Evolutionary conservation across 1,140 invertebrate genomes (phyloP), one percentile per base, ranked within the genome.

Genomic region (Drosophila carrolli): DNA sequence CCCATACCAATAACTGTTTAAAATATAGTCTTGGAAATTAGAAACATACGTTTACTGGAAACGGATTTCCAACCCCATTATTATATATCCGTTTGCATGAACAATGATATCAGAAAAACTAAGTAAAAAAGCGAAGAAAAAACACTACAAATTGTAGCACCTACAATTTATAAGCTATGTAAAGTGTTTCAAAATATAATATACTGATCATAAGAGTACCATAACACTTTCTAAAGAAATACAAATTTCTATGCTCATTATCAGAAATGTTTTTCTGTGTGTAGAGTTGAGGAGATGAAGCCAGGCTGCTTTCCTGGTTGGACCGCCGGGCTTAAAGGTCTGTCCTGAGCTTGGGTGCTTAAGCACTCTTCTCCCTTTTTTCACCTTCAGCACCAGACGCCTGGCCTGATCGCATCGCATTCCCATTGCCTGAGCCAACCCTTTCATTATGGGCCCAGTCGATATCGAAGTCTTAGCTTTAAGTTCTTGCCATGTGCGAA

Each of bases 371-470:
- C 19, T 10, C 27, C 23, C 41, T 35, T 14, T 23, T 23, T 23
- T 23, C 23, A 10, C 48, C 38, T 37, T 19, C 47, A 23, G n/a
- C 11, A 9, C 11, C 2, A 8, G 8, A n/a, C 38, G 47, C 29
- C n/a, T n/a, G 37, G 16, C 40, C 57, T 37, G 53, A 38, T 46
- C 48, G 23, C 47, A 57, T 38, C 60, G 60, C 29, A 29, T 37
- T 58, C 43, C 51, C 54, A 40, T 46, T 48, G 58, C 55, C 58
- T 44, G 63, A 72, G 84, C 75, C 74, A 89, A 88, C 83, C 83
- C 83, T 84, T 88, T 88, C 84, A 88, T 89, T 88, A 89, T 66
- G 76, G 51, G 40, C 56, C 63, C 66, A 53, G 75, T 50, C 55
- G 44, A 29, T 40, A 41, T 44, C 65, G 55, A 68, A 71, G 46